A percentile compares a stretch with the other conserved stretches of the same genome.
Conservation (phyloP, 1,140 invertebrate species). For the Nymphalis io region DNA sequence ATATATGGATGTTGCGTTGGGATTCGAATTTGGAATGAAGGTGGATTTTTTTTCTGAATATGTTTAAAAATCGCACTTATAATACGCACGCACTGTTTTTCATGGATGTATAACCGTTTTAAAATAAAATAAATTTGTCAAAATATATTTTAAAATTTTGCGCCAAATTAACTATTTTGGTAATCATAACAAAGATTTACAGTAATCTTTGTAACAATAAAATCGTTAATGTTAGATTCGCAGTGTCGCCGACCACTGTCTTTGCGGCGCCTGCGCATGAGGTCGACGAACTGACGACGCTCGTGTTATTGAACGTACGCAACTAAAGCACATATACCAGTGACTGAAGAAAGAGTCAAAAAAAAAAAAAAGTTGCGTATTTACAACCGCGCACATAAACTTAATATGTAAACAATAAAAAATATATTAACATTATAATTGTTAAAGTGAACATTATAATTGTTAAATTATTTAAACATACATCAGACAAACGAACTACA, state of each 20-base stretch:
- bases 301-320: constrained; percentile 71
- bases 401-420: not conserved
- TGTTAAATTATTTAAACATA: not conserved
- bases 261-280: constrained; percentile 62
- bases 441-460: no score
- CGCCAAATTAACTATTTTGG: not conserved
- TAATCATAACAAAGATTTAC: constrained; percentile 1
- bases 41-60: no score
- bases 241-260: constrained; percentile 58
- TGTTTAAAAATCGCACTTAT: no score
- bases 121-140: no score
- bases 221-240: constrained; percentile 57
- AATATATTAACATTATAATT: not conserved
- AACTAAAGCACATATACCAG: constrained; percentile 45
- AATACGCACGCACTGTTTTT: no score
- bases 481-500: not conserved
- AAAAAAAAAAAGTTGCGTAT: constrained; percentile 4
- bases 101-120: no score
- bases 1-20: no score
- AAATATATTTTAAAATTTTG: not conserved
- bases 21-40: no score
- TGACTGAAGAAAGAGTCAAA: constrained; percentile 22
- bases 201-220: constrained; percentile 29
- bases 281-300: constrained; percentile 70
- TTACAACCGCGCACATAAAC: not conserved